Percentiles rank a stretch among this genome's conserved stretches.
Conservation (phyloP, 2,888 invertebrate genomes). For the Megaustenia siamemsis region DNA sequence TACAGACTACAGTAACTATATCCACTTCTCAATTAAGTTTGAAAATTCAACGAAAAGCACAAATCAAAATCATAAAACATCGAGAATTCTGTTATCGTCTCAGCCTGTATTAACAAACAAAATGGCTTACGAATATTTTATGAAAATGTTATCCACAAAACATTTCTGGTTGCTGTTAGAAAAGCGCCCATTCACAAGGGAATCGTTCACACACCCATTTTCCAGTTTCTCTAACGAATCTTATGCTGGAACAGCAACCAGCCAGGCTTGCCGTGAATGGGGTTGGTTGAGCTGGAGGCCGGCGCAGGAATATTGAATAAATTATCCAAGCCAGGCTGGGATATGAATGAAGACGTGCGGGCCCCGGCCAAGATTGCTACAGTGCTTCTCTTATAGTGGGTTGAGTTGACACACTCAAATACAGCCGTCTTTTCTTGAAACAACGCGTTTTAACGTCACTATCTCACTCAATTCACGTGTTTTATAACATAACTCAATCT, state of each 20-base stretch:
- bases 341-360: conserved; percentile 41
- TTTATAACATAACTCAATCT: background rate
- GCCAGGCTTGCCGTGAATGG: conserved; percentile 28
- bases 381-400: background rate
- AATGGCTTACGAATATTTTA: too few species aligned
- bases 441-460: background rate
- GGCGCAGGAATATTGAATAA: conserved; percentile 47
- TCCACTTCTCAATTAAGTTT: too few species aligned
- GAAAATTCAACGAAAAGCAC: too few species aligned
- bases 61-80: too few species aligned
- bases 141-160: too few species aligned
- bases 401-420: background rate
- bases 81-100: too few species aligned
- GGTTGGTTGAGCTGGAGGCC: background rate
- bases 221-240: conserved; percentile 13
- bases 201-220: background rate
- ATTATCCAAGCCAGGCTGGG: conserved; percentile 9
- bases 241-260: background rate
- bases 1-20: too few species aligned
- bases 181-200: background rate
- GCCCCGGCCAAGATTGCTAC: conserved; percentile 21
- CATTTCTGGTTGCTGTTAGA: background rate
- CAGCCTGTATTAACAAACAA: too few species aligned
- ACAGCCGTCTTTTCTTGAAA: background rate
- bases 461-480: background rate